Evolutionary conservation across 2,113 vertebrate genomes (phyloP), one percentile per base, ranked within the genome.

Genomic region (Stomatorhinus ivindoensis): DNA sequence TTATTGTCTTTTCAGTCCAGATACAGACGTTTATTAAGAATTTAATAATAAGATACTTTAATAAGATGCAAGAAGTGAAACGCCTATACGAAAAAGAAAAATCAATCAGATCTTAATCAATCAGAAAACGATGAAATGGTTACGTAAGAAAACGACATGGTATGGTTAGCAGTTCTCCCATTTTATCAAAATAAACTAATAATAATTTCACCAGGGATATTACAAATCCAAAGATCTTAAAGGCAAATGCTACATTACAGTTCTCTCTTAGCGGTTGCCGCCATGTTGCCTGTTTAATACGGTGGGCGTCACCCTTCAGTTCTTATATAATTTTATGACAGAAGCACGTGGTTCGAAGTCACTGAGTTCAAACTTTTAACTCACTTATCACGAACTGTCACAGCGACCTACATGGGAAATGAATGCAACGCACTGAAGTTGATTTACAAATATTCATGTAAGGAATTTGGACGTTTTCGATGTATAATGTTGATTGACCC

Each of bases 281-380:
- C 73, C 73, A 80, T 80, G 17, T 80, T 80, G 35, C 73, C 73
- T 39, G 15, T 19, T 35, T 80, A 19, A 80, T 42, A 35, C 73
- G 39, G 73, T 80, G 73, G 73, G 73, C 35, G 73, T 80, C 17
- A 80, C 73, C 73, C 3, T 80, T 42, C n/a, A 19, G 73, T 39
- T 80, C 73, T 80, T 80, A 80, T 80, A 80, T 80, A 80, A 80
- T 80, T 80, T 80, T 39, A 80, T 80, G 31, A 80, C 73, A 39
- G 73, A 80, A 42, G 73, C 73, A 80, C 73, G 73, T 80, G 73
- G 73, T 80, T 35, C 73, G 73, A 80, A 80, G 73, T 80, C 73
- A 80, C 17, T 42, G 73, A 80, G 73, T 80, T 80, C 73, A 80
- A 35, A 80, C 73, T 80, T 55, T 80, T 80, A 80, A 80, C 73